Percentiles rank a stretch among this genome's conserved stretches.
These are phyloP conservation scores for Steinernema hermaphroditum DNA, from an alignment of 2,888 invertebrate species.

Conservation along the genomic window DNA sequence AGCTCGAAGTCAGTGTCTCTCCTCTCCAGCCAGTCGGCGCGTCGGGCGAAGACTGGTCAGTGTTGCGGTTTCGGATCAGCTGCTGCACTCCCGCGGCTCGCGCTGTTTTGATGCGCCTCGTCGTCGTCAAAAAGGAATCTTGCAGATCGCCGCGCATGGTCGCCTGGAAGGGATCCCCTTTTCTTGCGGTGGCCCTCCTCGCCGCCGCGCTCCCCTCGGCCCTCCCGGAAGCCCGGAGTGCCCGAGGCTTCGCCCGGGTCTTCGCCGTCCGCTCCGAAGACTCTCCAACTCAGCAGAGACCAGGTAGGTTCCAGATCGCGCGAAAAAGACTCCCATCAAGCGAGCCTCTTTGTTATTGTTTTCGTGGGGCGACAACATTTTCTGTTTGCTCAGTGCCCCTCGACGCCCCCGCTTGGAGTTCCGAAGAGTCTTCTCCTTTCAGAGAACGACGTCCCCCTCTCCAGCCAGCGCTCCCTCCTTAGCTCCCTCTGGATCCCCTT, in stretches of 20 bases:
- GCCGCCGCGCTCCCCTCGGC: not conserved
- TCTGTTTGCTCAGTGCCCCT: not conserved
- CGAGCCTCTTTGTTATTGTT: slow-evolving; percentile 26
- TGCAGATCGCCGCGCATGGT: slow-evolving; percentile 24
- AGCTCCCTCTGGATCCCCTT: slow-evolving; percentile 28
- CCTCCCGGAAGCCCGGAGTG: not conserved
- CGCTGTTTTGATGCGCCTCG: slow-evolving; percentile 26
- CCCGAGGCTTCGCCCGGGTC: slow-evolving; percentile 30
- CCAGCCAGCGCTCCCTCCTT: slow-evolving; percentile 3
- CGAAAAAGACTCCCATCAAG: too few species aligned
- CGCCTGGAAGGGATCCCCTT: not conserved
- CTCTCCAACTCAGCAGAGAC: not conserved
- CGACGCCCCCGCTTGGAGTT: not conserved
- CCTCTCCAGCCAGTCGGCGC: slow-evolving; percentile 6
- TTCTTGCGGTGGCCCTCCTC: not conserved
- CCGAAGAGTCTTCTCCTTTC: not conserved
- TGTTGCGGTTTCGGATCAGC: slow-evolving; percentile 31
- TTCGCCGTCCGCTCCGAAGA: slow-evolving; percentile 15
- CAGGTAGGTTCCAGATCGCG: slow-evolving; percentile 1
- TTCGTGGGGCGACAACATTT: not conserved
- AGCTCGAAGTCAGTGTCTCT: slow-evolving; percentile 12
- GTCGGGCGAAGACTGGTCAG: slow-evolving; percentile 18
- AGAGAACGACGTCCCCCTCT: not conserved
- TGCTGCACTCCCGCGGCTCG: slow-evolving; percentile 25
- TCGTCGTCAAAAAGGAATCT: not conserved